Base-by-base conservation (phyloP, 2,888 invertebrate genomes). In the Acronicta aceris region DNA sequence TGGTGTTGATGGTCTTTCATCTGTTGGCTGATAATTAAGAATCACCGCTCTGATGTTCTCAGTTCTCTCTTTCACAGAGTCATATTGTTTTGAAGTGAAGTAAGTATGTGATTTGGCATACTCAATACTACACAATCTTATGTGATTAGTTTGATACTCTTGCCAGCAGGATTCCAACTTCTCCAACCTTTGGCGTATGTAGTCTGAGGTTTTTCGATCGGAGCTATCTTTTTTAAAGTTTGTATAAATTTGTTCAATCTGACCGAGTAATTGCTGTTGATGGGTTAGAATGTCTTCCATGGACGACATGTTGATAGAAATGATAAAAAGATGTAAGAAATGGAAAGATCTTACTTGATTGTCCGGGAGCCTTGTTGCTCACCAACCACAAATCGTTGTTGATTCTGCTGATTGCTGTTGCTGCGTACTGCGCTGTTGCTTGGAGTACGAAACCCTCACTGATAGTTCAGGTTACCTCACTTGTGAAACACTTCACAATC, bases 141-240 rank as follows among this genome's bases (percentile, higher is more conserved):
- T 17, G 45, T 57, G 57, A 50, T 57, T 57, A 3, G 50, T 21
- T 50, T 50, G 38, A 50, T 3, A 45, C 9, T 50, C 57, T 50
- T 45, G 12, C 57, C 50, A 50, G 25, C 17, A 50, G 9, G 57
- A 43, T 27, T 57, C 43, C 25, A 49, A 33, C 13, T 27, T 50
- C 5, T 43, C 52, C 8, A 52, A 52, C 10, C 43, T 43, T 21
- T 21, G 17, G 10, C 12, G 10, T 6, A 27, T 41, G 12, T 50
- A 16, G 7, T 16, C 50, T 21, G 15, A 25, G 16, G 38, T 50
- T 16, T 50, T 50, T 17, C 50, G 40, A 27, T 43, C 43, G 21
- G 21, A 12, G 21, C 43, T 12, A 25, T 43, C 21, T 21, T 43
- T 43, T 12, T 43, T 43, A 12, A 43, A 43, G 21, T 43, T 43